Percentiles rank a stretch among this genome's conserved stretches.
These are phyloP conservation scores for Laterallus jamaicensis DNA, from an alignment of 2,113 vertebrate species.

Conservation along the genomic window DNA sequence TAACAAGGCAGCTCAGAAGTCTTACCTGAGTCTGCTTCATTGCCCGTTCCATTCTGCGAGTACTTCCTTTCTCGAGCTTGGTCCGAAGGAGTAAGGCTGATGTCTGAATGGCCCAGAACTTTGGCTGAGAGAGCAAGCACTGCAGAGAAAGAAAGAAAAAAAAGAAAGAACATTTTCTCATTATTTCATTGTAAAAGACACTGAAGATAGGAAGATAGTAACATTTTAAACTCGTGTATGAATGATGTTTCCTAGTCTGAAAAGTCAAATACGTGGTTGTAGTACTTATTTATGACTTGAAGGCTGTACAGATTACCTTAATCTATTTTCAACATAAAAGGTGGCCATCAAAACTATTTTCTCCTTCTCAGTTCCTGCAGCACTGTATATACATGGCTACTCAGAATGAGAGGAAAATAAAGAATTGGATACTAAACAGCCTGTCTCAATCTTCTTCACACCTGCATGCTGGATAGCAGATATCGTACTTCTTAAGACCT, in stretches of 20 bases:
- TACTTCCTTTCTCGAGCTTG: slow-evolving; percentile 87
- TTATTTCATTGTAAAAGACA: background rate
- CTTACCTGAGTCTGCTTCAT: slow-evolving; percentile 95
- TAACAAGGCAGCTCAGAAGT: background rate
- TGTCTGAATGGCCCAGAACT: slow-evolving; percentile 94
- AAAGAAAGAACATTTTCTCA: background rate
- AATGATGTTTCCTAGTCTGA: background rate
- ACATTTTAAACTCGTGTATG: background rate
- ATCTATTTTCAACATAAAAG: background rate
- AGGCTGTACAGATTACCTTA: background rate
- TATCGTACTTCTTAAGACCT: background rate
- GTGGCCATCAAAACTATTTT: background rate
- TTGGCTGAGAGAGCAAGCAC: slow-evolving; percentile 91
- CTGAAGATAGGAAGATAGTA: background rate
- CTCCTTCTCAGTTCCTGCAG: background rate
- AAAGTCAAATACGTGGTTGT: background rate
- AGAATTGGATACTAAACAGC: background rate
- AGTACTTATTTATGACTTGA: background rate
- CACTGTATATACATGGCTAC: background rate
- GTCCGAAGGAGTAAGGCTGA: slow-evolving; percentile 88
- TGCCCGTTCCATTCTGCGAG: slow-evolving; percentile 89
- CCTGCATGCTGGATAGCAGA: background rate
- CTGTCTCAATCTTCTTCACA: background rate
- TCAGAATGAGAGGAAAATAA: background rate
- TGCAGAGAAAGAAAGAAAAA: slow-evolving; percentile 37